Evolutionary conservation across 2,113 vertebrate species (phyloP).

Genomic region (Nothocercus nigrocapillus): DNA sequence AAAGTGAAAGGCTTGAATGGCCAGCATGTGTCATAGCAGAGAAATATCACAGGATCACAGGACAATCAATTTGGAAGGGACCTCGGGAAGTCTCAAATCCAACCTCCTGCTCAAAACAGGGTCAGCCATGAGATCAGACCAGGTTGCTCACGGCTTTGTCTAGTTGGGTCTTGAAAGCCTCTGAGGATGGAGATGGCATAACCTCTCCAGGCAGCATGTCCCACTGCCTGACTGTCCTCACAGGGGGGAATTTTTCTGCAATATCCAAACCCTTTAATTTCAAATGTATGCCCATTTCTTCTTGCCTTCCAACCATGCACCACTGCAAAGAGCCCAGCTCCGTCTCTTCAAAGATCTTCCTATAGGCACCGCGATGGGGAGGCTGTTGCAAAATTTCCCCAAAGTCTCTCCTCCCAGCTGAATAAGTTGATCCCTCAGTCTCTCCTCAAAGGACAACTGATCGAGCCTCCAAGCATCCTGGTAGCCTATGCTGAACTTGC

Average conservation of each 20-base stretch:
- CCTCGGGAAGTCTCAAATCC: not conserved
- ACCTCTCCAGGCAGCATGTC: too few relatives aligned
- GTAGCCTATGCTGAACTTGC: not conserved
- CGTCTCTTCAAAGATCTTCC: not conserved
- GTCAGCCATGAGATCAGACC: too few relatives aligned
- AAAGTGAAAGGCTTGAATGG: not conserved
- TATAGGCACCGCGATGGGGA: not conserved
- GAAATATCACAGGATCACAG: not conserved
- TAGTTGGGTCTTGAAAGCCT: not conserved
- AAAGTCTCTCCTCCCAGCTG: not conserved
- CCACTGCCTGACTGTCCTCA: too few relatives aligned
- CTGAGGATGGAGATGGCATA: too few relatives aligned
- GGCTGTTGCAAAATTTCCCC: not conserved
- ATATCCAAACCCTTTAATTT: too few relatives aligned
- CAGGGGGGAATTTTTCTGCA: too few relatives aligned
- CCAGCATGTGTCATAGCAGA: not conserved
- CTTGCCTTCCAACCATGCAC: too few relatives aligned
- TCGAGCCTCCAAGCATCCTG: not conserved
- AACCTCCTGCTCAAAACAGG: too few relatives aligned
- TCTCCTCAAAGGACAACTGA: not conserved
- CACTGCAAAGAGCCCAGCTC: too few relatives aligned
- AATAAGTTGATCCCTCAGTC: not conserved
- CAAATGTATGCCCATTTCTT: too few relatives aligned
- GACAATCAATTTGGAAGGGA: not conserved
- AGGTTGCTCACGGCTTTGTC: too few relatives aligned